Evolutionary conservation across 2,888 invertebrate species (phyloP).

Genomic region (Conistra vaccinii): DNA sequence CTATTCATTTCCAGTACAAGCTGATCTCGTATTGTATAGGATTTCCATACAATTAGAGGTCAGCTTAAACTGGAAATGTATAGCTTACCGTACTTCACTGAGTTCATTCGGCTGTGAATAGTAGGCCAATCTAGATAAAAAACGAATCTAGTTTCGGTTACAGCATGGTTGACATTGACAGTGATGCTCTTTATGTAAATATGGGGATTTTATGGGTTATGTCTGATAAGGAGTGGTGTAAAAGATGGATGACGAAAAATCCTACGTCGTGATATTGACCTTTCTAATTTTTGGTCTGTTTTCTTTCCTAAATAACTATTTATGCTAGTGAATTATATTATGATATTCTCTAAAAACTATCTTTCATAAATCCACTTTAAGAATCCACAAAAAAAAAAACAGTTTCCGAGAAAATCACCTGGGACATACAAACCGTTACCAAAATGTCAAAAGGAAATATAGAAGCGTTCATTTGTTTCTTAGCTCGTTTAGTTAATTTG

Average conservation of each 20-base stretch:
- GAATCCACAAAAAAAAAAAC: too few species aligned
- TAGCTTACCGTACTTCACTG: neutral
- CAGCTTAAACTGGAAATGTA: too few species aligned
- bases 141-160: conserved; percentile 57
- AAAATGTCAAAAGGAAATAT: neutral
- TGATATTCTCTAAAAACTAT: neutral
- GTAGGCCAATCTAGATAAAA: conserved; percentile 61
- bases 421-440: neutral
- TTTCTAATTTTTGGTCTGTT: neutral
- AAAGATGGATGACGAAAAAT: neutral
- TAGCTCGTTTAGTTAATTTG: neutral
- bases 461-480: neutral
- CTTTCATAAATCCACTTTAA: neutral
- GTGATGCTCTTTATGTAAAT: conserved; percentile 26
- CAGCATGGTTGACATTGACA: conserved; percentile 54
- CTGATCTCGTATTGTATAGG: too few species aligned
- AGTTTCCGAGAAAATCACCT: neutral
- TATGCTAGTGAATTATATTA: neutral
- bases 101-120: conserved; percentile 40
- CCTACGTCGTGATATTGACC: too few species aligned
- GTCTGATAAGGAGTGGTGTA: conserved; percentile 1
- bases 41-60: too few species aligned
- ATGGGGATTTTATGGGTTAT: neutral
- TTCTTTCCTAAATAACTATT: neutral
- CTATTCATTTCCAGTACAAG: too few species aligned